These are phyloP conservation scores for Boleophthalmus pectinirostris DNA, from an alignment of 2,113 vertebrate species.

Conservation along the genomic window DNA sequence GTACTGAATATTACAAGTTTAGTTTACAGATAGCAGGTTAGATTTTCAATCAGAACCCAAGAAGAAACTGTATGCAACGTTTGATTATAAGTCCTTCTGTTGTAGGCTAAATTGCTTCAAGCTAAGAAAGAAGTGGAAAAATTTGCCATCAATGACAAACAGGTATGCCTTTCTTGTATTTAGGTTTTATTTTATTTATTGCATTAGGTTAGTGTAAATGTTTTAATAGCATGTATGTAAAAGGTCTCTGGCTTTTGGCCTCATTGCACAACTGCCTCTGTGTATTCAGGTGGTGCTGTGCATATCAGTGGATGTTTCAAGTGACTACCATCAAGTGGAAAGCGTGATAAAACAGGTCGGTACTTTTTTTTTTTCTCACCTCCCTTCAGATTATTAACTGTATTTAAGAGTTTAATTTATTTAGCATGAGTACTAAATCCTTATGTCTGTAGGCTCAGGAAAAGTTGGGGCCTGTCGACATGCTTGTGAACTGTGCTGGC, in stretches of 20 bases:
- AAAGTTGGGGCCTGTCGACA: constrained; percentile 95
- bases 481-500: constrained; percentile 97
- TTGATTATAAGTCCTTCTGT: background rate
- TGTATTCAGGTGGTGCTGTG: constrained; percentile 89
- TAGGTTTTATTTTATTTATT: background rate
- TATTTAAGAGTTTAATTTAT: background rate
- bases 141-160: constrained; percentile 92
- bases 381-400: constrained; percentile 12
- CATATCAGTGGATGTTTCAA: constrained; percentile 95
- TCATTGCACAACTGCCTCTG: constrained; percentile 3
- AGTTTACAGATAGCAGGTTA: background rate
- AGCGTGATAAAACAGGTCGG: constrained; percentile 91
- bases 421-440: background rate
- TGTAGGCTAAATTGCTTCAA: constrained; percentile 88
- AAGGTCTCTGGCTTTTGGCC: background rate
- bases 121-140: constrained; percentile 97
- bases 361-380: constrained; percentile 59
- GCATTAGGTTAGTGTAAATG: background rate
- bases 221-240: background rate
- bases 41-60: too few species aligned
- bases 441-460: constrained; percentile 86
- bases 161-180: constrained; percentile 74
- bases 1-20: constrained; percentile 20
- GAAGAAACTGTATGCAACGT: background rate
- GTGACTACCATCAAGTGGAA: constrained; percentile 92